A percentile compares a stretch with the other conserved stretches of the same genome.
Evolutionary conservation across 1,140 invertebrate genomes (phyloP).

Genomic region (Bursaphelenchus mucronatus): DNA sequence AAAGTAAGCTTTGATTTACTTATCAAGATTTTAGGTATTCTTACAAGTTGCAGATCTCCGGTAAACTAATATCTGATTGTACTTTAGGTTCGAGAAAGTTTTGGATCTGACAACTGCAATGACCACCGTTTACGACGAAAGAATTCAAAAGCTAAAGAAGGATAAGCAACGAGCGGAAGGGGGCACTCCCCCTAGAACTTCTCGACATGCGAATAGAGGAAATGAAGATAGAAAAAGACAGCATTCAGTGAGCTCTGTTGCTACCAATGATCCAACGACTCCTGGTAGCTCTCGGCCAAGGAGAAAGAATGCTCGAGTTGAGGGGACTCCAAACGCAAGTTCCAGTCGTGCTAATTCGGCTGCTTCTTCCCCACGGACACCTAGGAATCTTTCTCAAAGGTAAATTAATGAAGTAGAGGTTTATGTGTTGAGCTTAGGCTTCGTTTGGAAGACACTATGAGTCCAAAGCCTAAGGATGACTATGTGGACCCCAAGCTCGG

Average conservation of each 20-base stretch:
- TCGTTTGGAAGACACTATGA: neutral
- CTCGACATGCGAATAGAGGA: neutral
- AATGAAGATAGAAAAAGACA: neutral
- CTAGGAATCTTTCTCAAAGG: constrained; percentile 1
- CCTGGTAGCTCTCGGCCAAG: neutral
- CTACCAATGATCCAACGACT: constrained; percentile 1
- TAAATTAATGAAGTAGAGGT: neutral
- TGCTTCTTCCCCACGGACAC: constrained; percentile 1
- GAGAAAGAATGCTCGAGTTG: constrained; percentile 3
- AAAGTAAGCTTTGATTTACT: constrained; percentile 19
- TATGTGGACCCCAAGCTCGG: constrained; percentile 43
- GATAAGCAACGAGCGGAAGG: constrained; percentile 18
- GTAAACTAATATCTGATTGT: constrained; percentile 5
- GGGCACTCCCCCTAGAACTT: neutral
- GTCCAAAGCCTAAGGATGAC: constrained; percentile 22
- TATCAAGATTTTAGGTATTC: constrained; percentile 1
- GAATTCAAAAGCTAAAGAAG: constrained; percentile 24
- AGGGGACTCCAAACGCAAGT: neutral
- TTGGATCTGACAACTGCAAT: constrained; percentile 14
- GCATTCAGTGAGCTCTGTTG: neutral
- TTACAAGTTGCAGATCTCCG: neutral
- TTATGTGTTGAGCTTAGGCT: neutral
- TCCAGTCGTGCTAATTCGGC: neutral
- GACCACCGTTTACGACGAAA: constrained; percentile 19
- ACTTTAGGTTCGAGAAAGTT: constrained; percentile 20